A percentile compares a stretch with the other conserved stretches of the same genome.
Conservation (phyloP, 2,888 invertebrate genomes). For the Saturnia pavonia region DNA sequence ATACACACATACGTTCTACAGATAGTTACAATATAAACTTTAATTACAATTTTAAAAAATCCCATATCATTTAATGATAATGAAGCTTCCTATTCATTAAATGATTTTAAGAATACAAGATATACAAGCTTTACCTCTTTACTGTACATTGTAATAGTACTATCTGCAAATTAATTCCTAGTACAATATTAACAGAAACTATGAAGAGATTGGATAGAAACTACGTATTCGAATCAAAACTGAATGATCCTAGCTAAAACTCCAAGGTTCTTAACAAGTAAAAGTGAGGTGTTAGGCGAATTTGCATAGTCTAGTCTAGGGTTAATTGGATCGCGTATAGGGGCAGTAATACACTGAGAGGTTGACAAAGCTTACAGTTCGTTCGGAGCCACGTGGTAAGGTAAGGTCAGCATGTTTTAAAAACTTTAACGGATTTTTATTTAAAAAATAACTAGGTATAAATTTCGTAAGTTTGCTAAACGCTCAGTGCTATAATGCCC, state of each 20-base stretch:
- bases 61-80: no score
- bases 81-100: no score
- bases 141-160: background rate
- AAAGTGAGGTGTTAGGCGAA: slow-evolving; percentile 42
- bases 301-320: slow-evolving; percentile 64
- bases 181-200: slow-evolving; percentile 19
- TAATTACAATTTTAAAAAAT: no score
- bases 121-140: no score
- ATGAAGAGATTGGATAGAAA: slow-evolving; percentile 20
- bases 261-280: slow-evolving; percentile 24
- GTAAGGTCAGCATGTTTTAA: slow-evolving; percentile 49
- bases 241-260: slow-evolving; percentile 23
- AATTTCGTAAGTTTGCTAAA: no score
- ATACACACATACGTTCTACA: no score
- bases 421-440: background rate
- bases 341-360: slow-evolving; percentile 59
- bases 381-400: slow-evolving; percentile 44
- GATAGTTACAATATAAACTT: no score
- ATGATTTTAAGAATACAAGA: no score
- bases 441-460: no score
- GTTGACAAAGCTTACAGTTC: slow-evolving; percentile 49
- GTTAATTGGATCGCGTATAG: slow-evolving; percentile 69
- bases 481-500: no score
- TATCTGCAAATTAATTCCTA: slow-evolving; percentile 1
- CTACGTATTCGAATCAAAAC: slow-evolving; percentile 18